Evolutionary conservation across 2,888 invertebrate species (phyloP).

Genomic region (Ligdia adustata): DNA sequence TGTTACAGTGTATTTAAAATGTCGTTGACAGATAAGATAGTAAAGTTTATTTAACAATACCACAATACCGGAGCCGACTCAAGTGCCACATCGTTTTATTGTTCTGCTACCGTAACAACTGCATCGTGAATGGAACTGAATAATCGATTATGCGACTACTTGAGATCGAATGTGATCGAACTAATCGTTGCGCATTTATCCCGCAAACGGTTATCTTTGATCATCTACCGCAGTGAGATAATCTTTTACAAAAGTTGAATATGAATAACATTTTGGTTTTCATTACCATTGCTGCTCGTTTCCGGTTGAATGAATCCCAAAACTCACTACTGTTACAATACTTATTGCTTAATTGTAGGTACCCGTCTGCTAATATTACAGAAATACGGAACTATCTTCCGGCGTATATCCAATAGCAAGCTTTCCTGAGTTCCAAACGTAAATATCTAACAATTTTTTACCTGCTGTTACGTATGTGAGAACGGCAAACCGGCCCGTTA

Average conservation of each 20-base stretch:
- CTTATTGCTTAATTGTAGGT: background rate
- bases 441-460: no score
- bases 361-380: background rate
- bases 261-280: slow-evolving; percentile 10
- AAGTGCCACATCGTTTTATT: slow-evolving; percentile 64
- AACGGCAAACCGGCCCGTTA: slow-evolving; percentile 24
- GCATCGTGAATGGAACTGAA: background rate
- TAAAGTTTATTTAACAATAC: slow-evolving; percentile 37
- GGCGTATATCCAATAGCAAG: no score
- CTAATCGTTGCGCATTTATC: slow-evolving; percentile 7
- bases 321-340: background rate
- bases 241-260: slow-evolving; percentile 19
- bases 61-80: slow-evolving; percentile 34
- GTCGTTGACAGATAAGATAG: slow-evolving; percentile 47
- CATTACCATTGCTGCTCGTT: slow-evolving; percentile 11
- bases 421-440: no score
- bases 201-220: slow-evolving; percentile 26
- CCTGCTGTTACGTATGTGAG: no score
- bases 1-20: background rate
- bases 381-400: background rate
- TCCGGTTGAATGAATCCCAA: background rate
- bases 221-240: slow-evolving; percentile 45
- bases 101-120: slow-evolving; percentile 42
- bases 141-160: slow-evolving; percentile 43
- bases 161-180: slow-evolving; percentile 32